Percentiles rank a stretch among this genome's conserved stretches.
These are phyloP conservation scores for Gasterosteus nipponicus DNA, from an alignment of 2,113 vertebrate genomes.

Conservation along the genomic window DNA sequence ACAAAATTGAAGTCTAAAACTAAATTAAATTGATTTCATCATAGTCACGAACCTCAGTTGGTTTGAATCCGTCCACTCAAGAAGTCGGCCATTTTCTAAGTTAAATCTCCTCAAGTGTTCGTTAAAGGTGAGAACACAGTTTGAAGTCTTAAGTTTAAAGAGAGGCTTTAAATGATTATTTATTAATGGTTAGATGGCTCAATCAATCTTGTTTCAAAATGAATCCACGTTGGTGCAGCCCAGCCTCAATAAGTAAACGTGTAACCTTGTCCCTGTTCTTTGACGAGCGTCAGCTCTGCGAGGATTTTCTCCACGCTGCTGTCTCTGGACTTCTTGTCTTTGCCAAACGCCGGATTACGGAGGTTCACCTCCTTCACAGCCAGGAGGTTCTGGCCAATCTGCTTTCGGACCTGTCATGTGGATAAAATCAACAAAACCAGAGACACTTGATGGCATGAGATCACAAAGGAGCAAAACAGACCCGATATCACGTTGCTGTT, in stretches of 20 bases:
- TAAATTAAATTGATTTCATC: too few species aligned
- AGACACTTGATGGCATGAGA: neutral
- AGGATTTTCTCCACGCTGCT: conserved; percentile 89
- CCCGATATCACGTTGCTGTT: neutral
- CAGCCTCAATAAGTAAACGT: neutral
- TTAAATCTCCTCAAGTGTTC: neutral
- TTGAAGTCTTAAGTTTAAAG: neutral
- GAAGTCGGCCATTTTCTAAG: too few species aligned
- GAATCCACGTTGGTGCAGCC: neutral
- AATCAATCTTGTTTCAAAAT: neutral
- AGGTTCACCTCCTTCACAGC: conserved; percentile 93
- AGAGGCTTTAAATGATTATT: neutral
- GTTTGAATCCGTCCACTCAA: too few species aligned
- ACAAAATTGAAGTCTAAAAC: neutral
- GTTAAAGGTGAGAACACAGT: neutral
- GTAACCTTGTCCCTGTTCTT: conserved; percentile 84
- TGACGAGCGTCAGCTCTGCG: conserved; percentile 90
- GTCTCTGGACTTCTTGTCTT: conserved; percentile 90
- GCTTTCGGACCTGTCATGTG: conserved; percentile 85
- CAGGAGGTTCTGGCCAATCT: conserved; percentile 86
- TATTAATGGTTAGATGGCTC: neutral
- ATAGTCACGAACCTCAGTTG: too few species aligned
- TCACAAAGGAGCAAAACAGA: neutral
- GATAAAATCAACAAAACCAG: neutral
- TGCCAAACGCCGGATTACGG: conserved; percentile 90